A percentile compares a stretch with the other conserved stretches of the same genome.
Conservation (phyloP, 2,888 invertebrate species). For the Tubulanus polymorphus region DNA sequence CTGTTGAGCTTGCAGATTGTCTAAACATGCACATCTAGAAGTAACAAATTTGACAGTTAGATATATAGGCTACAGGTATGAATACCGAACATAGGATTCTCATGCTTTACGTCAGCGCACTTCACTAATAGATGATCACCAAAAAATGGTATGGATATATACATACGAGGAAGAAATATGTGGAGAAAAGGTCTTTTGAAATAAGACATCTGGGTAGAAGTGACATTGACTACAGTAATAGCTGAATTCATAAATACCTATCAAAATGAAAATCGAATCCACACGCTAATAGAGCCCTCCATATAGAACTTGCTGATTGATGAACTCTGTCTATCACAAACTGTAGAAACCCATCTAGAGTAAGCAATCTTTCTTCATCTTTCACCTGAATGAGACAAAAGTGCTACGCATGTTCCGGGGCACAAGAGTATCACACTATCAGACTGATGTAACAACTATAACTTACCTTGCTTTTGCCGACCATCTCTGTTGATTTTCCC, state of each 20-base stretch:
- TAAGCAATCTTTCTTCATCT: conserved; percentile 37
- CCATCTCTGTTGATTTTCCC: conserved; percentile 11
- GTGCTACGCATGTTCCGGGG: too few relatives aligned
- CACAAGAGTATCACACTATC: too few relatives aligned
- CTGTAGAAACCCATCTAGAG: conserved; percentile 46
- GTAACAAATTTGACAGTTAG: too few relatives aligned
- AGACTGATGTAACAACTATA: neutral
- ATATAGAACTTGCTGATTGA: conserved; percentile 42
- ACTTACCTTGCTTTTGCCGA: conserved; percentile 27
- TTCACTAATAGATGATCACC: neutral
- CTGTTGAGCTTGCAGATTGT: conserved; percentile 40
- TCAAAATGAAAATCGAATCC: conserved; percentile 49
- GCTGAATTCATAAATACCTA: conserved; percentile 29
- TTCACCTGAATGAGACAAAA: conserved; percentile 15
- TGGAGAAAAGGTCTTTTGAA: too few relatives aligned
- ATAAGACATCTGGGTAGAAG: too few relatives aligned
- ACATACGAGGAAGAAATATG: too few relatives aligned
- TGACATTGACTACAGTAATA: too few relatives aligned
- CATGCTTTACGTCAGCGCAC: too few relatives aligned
- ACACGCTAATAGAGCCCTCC: conserved; percentile 45
- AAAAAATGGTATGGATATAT: neutral
- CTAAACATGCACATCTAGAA: conserved; percentile 42
- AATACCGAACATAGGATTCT: neutral
- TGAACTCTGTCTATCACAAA: conserved; percentile 41
- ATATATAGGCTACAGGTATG: too few relatives aligned